These are phyloP conservation scores for Sclerodermus sp. DNA, from an alignment of 2,888 invertebrate species.

Conservation along the genomic window DNA sequence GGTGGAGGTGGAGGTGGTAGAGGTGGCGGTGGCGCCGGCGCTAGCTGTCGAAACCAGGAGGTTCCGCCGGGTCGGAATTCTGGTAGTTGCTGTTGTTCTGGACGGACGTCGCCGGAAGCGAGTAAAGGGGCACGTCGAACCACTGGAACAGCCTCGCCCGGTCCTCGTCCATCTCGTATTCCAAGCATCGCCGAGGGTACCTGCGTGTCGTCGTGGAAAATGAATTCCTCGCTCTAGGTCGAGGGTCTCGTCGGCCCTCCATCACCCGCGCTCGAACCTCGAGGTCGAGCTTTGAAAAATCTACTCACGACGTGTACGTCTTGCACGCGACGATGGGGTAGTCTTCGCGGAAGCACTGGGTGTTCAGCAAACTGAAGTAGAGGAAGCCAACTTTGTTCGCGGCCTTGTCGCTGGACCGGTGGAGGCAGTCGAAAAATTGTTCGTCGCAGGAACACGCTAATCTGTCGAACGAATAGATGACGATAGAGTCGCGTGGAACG, in stretches of 20 bases:
- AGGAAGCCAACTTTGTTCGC: constrained; percentile 52
- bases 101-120: not conserved
- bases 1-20: no score
- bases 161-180: constrained; percentile 47
- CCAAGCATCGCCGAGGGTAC: constrained; percentile 43
- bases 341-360: constrained; percentile 65
- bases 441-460: constrained; percentile 62
- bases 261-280: no score
- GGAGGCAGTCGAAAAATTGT: constrained; percentile 60
- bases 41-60: no score
- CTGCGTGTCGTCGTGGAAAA: constrained; percentile 25
- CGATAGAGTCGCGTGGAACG: no score
- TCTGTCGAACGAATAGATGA: no score
- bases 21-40: no score
- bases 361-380: constrained; percentile 62
- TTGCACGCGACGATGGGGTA: constrained; percentile 62
- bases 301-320: constrained; percentile 59
- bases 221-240: not conserved
- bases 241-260: no score
- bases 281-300: no score
- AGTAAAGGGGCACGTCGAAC: constrained; percentile 50
- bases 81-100: no score
- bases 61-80: no score
- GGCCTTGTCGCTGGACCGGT: constrained; percentile 38
- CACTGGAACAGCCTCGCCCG: constrained; percentile 47